Base-by-base conservation (phyloP, 2,888 invertebrate species). In the Bhutanitis thaidina region DNA sequence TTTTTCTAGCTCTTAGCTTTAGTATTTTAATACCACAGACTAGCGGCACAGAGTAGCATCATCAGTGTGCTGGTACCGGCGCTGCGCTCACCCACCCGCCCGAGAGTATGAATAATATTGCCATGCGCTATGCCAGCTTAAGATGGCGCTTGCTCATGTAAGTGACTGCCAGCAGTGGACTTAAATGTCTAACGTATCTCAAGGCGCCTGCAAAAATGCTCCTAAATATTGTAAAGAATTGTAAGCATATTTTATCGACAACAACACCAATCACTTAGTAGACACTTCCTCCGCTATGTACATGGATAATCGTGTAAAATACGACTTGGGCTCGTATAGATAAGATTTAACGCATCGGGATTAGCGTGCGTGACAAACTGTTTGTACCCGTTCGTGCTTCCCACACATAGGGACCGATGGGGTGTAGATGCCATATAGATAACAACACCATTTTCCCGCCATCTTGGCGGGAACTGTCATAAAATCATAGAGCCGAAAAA, bases 391-490 rank as follows among this genome's bases (percentile, higher is more conserved):
- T 44, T 15, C 32, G 37, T 16, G 32, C 37, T 32, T 36, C 32
- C 49, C 20, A 35, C 9, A 9, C 36, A 37, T 43, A 43, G 30
- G 30, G 20, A 36, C 37, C 13, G 43, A 30, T 32, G 39, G 45
- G 25, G 38, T 14, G 25, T 12, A 47, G 49, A 49, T 49, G 49
- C 8, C 43, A 25, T 49, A 49, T 43, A 49, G 49, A 49, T 49
- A 49, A 43, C n/a, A n/a, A n/a, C 41, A 13, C 40, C 14, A 7
- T 34, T 35, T 8, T 34, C 35, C 50, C 44, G 50, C 44, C 50
- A 45, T 50, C 39, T 44, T 43, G 50, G 50, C 50, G 39, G 40
- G 10, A 29, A 34, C 38, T 16, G 39, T 29, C 44, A 35, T 50
- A 50, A 50, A 50, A 34, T 12, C 34, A 41, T 41, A 38, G 27